Base-by-base conservation (phyloP, 2,888 invertebrate genomes). In the Poecilobothrus nobilitatus region DNA sequence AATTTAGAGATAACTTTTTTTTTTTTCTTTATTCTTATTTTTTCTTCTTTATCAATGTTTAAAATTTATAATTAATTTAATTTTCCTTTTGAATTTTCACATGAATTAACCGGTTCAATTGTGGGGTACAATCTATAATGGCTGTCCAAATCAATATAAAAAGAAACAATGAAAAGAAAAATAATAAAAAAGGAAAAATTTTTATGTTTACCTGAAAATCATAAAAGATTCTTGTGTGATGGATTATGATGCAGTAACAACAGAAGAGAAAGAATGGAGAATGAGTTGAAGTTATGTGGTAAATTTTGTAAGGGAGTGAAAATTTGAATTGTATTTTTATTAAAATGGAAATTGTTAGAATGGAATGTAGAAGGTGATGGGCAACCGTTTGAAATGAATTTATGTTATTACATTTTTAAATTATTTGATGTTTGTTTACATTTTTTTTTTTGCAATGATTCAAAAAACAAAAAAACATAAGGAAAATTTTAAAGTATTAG, bases 31-130 rank as follows among this genome's bases (percentile, higher is more conserved):
- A 18, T 53, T 53, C 18, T 53, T 53, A 15, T 12, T n/a, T 53
- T 53, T 18, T 53, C 7, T 53, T 53, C 53, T 53, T 27, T 27
- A 27, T 27, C 27, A 27, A 27, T 27, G 12, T 37, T 37, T 37
- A 37, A 37, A 27, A 53, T 53, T 44, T 53, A 53, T n/a, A 53
- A 53, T 53, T 53, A 53, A 53, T 53, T 53, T 53, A 53, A 53
- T 53, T 53, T 37, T 53, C 18, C 53, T 53, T 53, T 53, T 53
- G n/a, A 53, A 15, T 53, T 53, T 53, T n/a, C n/a, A 53, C 53
- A 53, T 53, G 53, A 53, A 53, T 53, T 53, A 53, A 53, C 53
- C 15, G 15, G 53, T 53, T 53, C 53, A 53, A 53, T 53, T 18
- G 6, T 37, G 37, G 37, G 37, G 37, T 37, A 37, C 15, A 53